Conservation (phyloP, 2,113 vertebrate species). For the Ceratotherium simum region DNA sequence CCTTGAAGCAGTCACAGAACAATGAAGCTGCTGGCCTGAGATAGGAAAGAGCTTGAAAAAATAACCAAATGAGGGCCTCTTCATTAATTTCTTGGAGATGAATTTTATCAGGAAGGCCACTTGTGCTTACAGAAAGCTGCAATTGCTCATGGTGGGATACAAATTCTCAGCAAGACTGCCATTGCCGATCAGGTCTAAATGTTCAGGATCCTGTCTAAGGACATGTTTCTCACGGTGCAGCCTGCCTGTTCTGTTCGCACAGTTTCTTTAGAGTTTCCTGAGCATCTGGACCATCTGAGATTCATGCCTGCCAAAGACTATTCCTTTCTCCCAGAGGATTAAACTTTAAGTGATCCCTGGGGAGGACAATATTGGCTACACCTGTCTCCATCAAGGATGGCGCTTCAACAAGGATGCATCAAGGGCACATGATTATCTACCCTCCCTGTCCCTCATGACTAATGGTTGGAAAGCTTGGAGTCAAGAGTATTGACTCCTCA, state of each 20-base stretch:
- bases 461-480: not conserved
- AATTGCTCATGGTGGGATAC: not conserved
- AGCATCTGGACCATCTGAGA: not conserved
- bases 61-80: constrained; percentile 62
- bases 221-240: not conserved
- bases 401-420: not conserved
- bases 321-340: not conserved
- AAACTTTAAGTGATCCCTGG: not conserved
- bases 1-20: constrained; percentile 78
- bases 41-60: constrained; percentile 80
- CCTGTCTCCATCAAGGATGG: not conserved
- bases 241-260: accelerated
- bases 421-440: not conserved
- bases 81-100: constrained; percentile 45
- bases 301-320: not conserved
- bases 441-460: not conserved
- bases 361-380: not conserved
- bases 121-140: constrained; percentile 56
- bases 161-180: not conserved
- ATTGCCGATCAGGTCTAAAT: not conserved
- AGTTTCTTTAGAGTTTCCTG: not conserved
- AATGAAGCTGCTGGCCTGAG: constrained; percentile 71
- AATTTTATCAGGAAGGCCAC: constrained; percentile 67
- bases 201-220: not conserved
- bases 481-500: not conserved